Base-by-base conservation (phyloP, 2,888 invertebrate species). In the Meganola albula region DNA sequence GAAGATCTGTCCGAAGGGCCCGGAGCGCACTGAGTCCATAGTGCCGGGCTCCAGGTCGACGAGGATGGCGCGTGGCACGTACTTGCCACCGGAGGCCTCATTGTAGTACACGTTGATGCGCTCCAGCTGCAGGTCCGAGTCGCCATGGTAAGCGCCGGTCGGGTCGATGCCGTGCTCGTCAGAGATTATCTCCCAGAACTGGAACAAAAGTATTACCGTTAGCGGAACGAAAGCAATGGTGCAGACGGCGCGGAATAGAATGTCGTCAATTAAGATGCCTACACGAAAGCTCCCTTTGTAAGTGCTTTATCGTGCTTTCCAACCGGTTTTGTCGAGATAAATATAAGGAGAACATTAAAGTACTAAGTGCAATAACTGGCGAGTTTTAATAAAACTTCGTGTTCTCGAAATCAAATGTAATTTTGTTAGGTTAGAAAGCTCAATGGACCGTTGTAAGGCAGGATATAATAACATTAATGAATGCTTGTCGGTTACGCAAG, bases 51-150 rank as follows among this genome's bases (percentile, higher is more conserved):
- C 79, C 42, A 80, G 59, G 53, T 82, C 80, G 53, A 79, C 79
- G 13, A 82, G 74, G 64, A 79, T 79, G 56, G 79, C 82, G 48
- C 80, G 70, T 31, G 80, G 80, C 53, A 80, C 82, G 51, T 80
- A 83, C 41, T 80, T 83, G 58, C 82, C 77, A 21, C 85, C 88
- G 50, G 93, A 92, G 10, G 96, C 96, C 75, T 96, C 96, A 87
- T 97, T 97, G 89, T 96, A 97, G 87, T 97, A 97, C n/a, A 97
- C 97, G 74, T 94, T 95, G 76, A 97, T 97, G 70, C 97, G 90
- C 80, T 97, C 97, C 73, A 97, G 74, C 75, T 97, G 97, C 50
- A 97, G 88, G 74, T 96, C 95, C 28, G 93, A 94, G 78, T 96
- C 96, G 33, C 96, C 96, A 55, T 93, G 92, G 82, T 95, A 96